These are phyloP conservation scores for Lethenteron camtschaticum DNA, from an alignment of 2,113 vertebrate genomes.

Conservation along the genomic window DNA sequence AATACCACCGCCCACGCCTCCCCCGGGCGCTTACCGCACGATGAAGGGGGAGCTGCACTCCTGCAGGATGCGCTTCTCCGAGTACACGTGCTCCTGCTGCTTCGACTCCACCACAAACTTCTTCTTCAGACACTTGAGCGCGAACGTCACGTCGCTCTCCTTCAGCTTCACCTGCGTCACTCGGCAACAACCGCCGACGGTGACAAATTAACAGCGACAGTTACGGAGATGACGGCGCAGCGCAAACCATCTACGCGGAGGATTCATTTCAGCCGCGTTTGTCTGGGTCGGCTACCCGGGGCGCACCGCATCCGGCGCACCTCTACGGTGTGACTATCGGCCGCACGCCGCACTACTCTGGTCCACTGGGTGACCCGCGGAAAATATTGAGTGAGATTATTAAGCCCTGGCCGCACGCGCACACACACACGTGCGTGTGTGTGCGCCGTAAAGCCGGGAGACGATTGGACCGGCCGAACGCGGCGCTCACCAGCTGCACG, in stretches of 20 bases:
- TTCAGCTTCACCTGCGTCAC: conserved; percentile 51
- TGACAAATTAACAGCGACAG: not conserved
- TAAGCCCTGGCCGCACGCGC: too few species aligned
- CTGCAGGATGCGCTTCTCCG: conserved; percentile 61
- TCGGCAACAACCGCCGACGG: not conserved
- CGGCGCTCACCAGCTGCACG: conserved; percentile 60
- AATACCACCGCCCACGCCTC: too few species aligned
- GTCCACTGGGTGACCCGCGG: too few species aligned
- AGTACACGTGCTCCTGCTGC: conserved; percentile 72
- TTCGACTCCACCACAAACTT: conserved; percentile 63
- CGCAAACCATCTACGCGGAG: not conserved
- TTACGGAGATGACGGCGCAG: not conserved
- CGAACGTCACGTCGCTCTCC: conserved; percentile 50
- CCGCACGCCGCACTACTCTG: too few species aligned
- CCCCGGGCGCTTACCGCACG: conserved; percentile 32
- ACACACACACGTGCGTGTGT: not conserved
- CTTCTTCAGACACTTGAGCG: conserved; percentile 78
- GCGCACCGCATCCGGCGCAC: too few species aligned
- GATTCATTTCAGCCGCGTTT: not conserved
- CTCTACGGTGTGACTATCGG: too few species aligned
- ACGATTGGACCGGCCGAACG: too few species aligned
- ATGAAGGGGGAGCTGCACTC: conserved; percentile 48
- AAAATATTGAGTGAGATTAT: too few species aligned
- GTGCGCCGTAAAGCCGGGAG: too few species aligned
- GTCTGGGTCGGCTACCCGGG: not conserved